Evolutionary conservation across 1,140 invertebrate genomes (phyloP), one percentile per base, ranked within the genome.

Genomic region (Drosophila pruinosa): DNA sequence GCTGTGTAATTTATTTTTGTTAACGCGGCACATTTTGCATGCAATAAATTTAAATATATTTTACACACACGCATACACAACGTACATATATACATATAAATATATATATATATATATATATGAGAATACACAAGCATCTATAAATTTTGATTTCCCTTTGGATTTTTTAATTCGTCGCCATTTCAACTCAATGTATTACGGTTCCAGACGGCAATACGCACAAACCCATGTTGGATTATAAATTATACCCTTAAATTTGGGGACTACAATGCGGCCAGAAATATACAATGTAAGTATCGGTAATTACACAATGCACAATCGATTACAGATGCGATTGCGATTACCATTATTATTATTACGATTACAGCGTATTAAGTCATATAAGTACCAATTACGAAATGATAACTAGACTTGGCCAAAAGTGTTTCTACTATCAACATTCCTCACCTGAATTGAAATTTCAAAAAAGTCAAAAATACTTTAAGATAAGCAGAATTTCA

Each of bases 201-300:
- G 56, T 68, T 74, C 8, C 48, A 72, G 65, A 80, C 65, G 70
- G 78, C 67, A 63, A 38, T 41, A 82, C 67, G 83, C 78, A 88
- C 83, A 89, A 89, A 85, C 80, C 77, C 75, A 89, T 89, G 86
- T 89, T 81, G 86, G 86, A 89, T 89, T 89, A 89, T 89, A 89
- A 89, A 86, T 89, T 81, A 89, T 73, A 89, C 86, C 86, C 86
- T 89, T 89, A 89, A 89, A 73, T 88, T 75, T 82, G 86, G 86
- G 86, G 86, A 86, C 81, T 89, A 89, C 86, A 89, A 89, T 89
- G 86, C 81, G 86, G 86, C 86, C 86, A 89, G 78, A 89, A 89
- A 78, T 82, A 89, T 89, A 89, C 86, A 74, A 89, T 89, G 86
- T 89, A 82, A 89, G 86, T 89, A 59, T 3, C 10, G 8, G 10